Base-by-base conservation (phyloP, 2,888 invertebrate genomes). In the Malacosoma neustria region DNA sequence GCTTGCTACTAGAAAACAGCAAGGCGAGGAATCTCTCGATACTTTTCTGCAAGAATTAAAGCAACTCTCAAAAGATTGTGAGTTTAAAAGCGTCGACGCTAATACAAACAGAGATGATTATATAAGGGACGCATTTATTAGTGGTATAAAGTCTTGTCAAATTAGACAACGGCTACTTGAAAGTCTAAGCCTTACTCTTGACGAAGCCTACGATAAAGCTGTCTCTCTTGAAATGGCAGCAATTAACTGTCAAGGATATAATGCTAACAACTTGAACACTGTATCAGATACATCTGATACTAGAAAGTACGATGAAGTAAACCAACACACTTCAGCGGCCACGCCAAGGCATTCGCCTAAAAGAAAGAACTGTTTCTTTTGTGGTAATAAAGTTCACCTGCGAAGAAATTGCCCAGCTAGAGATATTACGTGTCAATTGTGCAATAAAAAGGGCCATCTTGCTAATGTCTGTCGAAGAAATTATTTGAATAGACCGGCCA, bases 21-120 rank as follows among this genome's bases (percentile, higher is more conserved):
- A 32, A 40, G 30, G 14, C 22, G 32, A 38, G 11, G 33, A 33
- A 33, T 13, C 12, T 11, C 11, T 33, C 13, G 5, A 5, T 11
- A 11, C 13, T 13, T 33, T 14, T 43, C 70, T 72, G 2, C 59
- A n/a, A 33, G 13, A 11, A 13, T 33, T 33, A 33, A 14, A 33
- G 14, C 12, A 4, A 14, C 13, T 33, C 6, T 11, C 6, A 11
- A 33, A 13, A 5, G 33, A 70, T 46, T 34, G 34, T 34, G 15
- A 3, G 3, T 34, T 34, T 34, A 12, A 34, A 34, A 7, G 11
- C 13, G 34, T 34, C 11, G 11, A 4, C 13, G 34, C 34, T n/a
- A 22, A 34, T 11, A 14, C 14, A 11, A 14, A 34, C 11, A 29
- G 15, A 12, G 12, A 34, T 13, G 4, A 34, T 3, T 34, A 15